phyloP scores from a whole-genome alignment of 2,113 vertebrate genomes.

The Rousettus leschenaultii region DNA sequence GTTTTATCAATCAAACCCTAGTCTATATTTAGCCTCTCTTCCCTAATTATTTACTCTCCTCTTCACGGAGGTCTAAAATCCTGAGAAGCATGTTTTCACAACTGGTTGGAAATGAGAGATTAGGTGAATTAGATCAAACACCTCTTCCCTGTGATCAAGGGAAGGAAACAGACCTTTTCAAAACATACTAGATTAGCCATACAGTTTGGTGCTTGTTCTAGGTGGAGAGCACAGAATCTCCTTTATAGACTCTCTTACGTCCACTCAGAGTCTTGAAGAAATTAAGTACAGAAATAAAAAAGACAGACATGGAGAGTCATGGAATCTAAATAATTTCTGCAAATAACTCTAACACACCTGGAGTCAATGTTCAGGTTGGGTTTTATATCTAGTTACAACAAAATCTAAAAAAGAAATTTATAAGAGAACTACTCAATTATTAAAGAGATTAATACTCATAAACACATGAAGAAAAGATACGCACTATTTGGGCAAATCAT shows the following conservation, averaged over 20 bases:
- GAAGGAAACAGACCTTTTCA: constrained; percentile 65
- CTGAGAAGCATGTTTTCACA: constrained; percentile 73
- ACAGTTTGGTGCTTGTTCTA: constrained; percentile 69
- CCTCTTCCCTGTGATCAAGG: constrained; percentile 62
- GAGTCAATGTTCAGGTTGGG: not conserved
- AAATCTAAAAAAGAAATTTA: not conserved
- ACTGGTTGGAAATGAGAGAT: constrained; percentile 72
- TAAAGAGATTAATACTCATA: not conserved
- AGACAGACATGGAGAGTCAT: not conserved
- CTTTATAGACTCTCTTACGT: constrained; percentile 54
- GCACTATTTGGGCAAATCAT: not conserved
- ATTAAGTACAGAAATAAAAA: constrained; percentile 54
- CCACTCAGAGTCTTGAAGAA: constrained; percentile 47
- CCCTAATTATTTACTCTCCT: constrained; percentile 18
- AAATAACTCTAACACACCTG: not conserved
- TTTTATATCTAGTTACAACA: not conserved
- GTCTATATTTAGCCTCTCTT: constrained; percentile 56
- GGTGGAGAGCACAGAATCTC: constrained; percentile 53
- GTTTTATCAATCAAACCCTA: not conserved
- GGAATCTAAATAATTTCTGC: constrained; percentile 26
- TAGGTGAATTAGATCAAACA: constrained; percentile 71
- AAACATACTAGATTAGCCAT: constrained; percentile 72
- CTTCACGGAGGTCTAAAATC: constrained; percentile 58
- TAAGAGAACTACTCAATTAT: constrained; percentile 17
- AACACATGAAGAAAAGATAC: not conserved